Evolutionary conservation across 2,888 invertebrate genomes (phyloP).

Genomic region (Pollenia amentaria): DNA sequence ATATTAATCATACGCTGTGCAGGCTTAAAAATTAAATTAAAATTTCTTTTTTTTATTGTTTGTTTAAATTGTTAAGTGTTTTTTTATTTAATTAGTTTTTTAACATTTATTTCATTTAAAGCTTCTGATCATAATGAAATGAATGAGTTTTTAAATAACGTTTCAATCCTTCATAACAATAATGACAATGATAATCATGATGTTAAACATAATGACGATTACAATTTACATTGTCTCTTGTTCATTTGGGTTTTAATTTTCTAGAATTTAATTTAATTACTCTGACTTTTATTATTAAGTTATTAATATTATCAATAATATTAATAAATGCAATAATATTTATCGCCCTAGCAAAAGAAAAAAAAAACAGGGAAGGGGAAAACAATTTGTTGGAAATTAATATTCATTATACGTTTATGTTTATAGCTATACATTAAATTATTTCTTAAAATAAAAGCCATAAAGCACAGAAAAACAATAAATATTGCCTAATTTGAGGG

Average conservation of each 20-base stretch:
- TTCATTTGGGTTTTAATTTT: conserved; percentile 19
- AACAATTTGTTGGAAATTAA: conserved; percentile 20
- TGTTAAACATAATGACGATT: background rate
- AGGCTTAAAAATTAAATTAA: background rate
- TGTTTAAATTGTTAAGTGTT: background rate
- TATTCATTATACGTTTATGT: conserved; percentile 5
- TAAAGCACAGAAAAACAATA: background rate
- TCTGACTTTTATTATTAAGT: conserved; percentile 21
- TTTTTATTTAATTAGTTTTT: conserved; percentile 1
- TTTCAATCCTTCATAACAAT: background rate
- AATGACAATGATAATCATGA: background rate
- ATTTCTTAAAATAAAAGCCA: background rate
- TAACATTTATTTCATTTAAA: conserved; percentile 6
- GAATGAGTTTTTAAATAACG: background rate
- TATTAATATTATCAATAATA: conserved; percentile 8
- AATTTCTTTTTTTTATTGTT: background rate
- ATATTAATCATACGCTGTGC: conserved; percentile 17
- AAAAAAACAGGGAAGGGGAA: background rate
- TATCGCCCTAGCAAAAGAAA: background rate
- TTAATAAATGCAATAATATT: conserved; percentile 10
- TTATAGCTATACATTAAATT: conserved; percentile 24
- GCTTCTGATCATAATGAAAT: conserved; percentile 3
- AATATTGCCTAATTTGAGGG: conserved; percentile 8
- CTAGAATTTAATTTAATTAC: conserved; percentile 39
- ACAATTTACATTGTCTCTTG: background rate